phyloP scores from a whole-genome alignment of 2,888 invertebrate species.

The Smittia sp. region DNA sequence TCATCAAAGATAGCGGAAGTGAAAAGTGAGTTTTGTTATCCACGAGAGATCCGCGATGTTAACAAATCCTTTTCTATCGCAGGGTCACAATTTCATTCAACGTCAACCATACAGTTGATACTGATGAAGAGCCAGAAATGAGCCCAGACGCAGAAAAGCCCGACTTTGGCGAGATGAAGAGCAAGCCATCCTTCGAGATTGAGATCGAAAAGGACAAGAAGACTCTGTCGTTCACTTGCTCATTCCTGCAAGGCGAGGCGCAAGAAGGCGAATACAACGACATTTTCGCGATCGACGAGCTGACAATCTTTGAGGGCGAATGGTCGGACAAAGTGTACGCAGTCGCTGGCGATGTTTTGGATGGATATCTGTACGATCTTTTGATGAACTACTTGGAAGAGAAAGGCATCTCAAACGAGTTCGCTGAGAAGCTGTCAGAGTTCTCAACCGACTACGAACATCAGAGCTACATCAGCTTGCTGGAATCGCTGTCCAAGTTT shows the following conservation, averaged over 20 bases:
- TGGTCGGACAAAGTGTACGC: constrained; percentile 84
- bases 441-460: constrained; percentile 93
- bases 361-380: constrained; percentile 93
- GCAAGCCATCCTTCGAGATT: constrained; percentile 87
- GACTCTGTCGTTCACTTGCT: constrained; percentile 81
- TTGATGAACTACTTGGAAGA: constrained; percentile 94
- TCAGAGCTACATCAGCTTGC: constrained; percentile 80
- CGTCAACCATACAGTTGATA: constrained; percentile 92
- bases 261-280: constrained; percentile 78
- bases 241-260: constrained; percentile 67
- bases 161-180: constrained; percentile 79
- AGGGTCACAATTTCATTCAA: constrained; percentile 81
- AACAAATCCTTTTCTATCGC: constrained; percentile 41
- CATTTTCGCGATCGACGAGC: constrained; percentile 89
- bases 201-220: constrained; percentile 76
- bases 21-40: constrained; percentile 62
- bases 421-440: constrained; percentile 82
- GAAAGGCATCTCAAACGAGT: constrained; percentile 90
- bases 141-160: constrained; percentile 65
- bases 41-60: not conserved
- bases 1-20: constrained; percentile 68
- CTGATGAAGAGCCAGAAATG: constrained; percentile 67
- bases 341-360: constrained; percentile 91
- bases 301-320: constrained; percentile 83
- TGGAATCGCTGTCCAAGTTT: constrained; percentile 85